Base-by-base conservation (phyloP, 2,797 vertebrate genomes). In the Hapalemur alaotrensis region DNA sequence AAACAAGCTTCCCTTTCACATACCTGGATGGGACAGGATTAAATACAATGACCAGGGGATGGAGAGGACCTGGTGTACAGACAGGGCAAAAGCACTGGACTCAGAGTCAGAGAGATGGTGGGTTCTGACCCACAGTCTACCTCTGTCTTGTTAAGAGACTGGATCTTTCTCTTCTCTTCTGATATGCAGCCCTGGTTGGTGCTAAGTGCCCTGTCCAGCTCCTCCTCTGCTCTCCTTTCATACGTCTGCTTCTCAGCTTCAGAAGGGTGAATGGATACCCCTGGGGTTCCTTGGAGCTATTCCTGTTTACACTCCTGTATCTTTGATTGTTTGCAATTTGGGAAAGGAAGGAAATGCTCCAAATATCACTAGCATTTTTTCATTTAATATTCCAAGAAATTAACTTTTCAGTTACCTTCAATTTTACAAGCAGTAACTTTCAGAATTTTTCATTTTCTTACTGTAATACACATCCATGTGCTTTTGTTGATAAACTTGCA, bases 321-420 rank as follows among this genome's bases (percentile, higher is more conserved):
- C 9, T 59, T 88, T 25, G 52, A 15, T 52, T 86, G 30, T 57
- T 89, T 84, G 41, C 94, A 54, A 76, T 83, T 93, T 90, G 25
- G n/a, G 8, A 22, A 83, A 54, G n/a, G 15, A 65, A 32, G 87
- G 25, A 15, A 61, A 69, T 25, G 5, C 20, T 78, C 48, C 23
- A 89, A 72, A 48, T 38, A 59, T 41, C 5, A 54, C 1, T 23
- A 12, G 75, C 80, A 4, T 52, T 81, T 83, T 57, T 28, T 5
- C 13, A 41, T 93, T 87, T 69, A 54, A 54, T 67, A 67, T 4
- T 76, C 28, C 11, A 95, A 79, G 41, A 95, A 95, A 84, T 90
- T 90, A 67, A 35, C n/a, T 88, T 83, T 83, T 82, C 12, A 70
- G 22, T 4, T 57, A 67, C 50, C 32, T 25, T 73, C 22, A 48